Percentiles rank a stretch among this genome's conserved stretches.
Conservation (phyloP, 2,888 invertebrate genomes). For the Hydrotaea diabolus region DNA sequence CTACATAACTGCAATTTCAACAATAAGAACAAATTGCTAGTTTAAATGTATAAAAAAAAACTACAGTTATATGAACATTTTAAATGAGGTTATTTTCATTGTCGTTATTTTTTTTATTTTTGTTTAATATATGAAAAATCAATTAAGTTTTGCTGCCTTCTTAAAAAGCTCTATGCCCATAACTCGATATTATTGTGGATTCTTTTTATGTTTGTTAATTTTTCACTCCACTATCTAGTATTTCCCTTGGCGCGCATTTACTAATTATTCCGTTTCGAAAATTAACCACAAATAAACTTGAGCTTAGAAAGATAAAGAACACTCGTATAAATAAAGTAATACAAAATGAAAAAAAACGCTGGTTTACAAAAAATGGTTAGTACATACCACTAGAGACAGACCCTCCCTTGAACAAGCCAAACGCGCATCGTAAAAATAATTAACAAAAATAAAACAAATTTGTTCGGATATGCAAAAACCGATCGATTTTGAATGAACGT, state of each 20-base stretch:
- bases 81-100: slow-evolving; percentile 5
- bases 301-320: slow-evolving; percentile 1
- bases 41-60: slow-evolving; percentile 54
- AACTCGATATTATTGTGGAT: background rate
- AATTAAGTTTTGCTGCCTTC: slow-evolving; percentile 10
- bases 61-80: slow-evolving; percentile 14
- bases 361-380: slow-evolving; percentile 9
- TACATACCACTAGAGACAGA: background rate
- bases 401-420: background rate
- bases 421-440: background rate
- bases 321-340: background rate
- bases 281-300: slow-evolving; percentile 7
- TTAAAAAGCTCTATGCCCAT: slow-evolving; percentile 27
- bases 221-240: background rate
- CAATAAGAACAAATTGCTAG: slow-evolving; percentile 48
- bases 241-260: slow-evolving; percentile 58
- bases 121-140: slow-evolving; percentile 2
- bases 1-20: slow-evolving; percentile 30
- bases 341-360: background rate
- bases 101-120: slow-evolving; percentile 22
- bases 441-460: too few species aligned
- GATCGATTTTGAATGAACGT: too few species aligned
- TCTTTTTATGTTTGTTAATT: slow-evolving; percentile 11
- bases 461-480: too few species aligned
- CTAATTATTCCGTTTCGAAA: slow-evolving; percentile 49